phyloP scores from a whole-genome alignment of 2,797 vertebrate species.

The Poeciliopsis turneri region DNA sequence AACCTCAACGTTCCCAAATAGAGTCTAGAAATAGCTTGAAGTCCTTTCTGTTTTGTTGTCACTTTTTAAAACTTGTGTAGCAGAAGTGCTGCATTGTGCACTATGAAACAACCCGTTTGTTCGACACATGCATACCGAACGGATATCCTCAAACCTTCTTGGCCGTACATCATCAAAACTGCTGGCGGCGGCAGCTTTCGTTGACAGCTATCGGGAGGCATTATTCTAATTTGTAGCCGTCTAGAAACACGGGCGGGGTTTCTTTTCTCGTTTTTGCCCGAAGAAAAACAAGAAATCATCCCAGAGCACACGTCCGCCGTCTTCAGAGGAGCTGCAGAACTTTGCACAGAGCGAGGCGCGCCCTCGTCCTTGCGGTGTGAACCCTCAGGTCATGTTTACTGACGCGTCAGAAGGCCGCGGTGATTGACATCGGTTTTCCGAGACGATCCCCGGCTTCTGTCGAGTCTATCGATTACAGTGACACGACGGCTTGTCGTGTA shows the following conservation, averaged over 20 bases:
- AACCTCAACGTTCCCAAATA: background rate
- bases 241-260: background rate
- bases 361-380: background rate
- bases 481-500: background rate
- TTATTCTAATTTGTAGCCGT: background rate
- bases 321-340: background rate
- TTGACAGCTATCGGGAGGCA: background rate
- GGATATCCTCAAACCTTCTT: background rate
- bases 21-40: background rate
- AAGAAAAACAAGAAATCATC: background rate
- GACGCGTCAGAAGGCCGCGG: background rate
- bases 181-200: background rate
- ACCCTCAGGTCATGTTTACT: background rate
- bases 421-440: slow-evolving; percentile 1
- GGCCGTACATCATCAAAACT: background rate
- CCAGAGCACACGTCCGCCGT: background rate
- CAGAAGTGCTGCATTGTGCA: background rate
- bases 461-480: background rate
- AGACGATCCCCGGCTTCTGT: background rate
- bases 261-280: background rate
- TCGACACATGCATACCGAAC: background rate
- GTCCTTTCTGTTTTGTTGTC: background rate
- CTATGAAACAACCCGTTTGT: background rate
- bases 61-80: background rate
- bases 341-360: background rate